Percentiles rank a stretch among this genome's conserved stretches.
phyloP scores from a whole-genome alignment of 2,797 vertebrate genomes.

The Alca torda region DNA sequence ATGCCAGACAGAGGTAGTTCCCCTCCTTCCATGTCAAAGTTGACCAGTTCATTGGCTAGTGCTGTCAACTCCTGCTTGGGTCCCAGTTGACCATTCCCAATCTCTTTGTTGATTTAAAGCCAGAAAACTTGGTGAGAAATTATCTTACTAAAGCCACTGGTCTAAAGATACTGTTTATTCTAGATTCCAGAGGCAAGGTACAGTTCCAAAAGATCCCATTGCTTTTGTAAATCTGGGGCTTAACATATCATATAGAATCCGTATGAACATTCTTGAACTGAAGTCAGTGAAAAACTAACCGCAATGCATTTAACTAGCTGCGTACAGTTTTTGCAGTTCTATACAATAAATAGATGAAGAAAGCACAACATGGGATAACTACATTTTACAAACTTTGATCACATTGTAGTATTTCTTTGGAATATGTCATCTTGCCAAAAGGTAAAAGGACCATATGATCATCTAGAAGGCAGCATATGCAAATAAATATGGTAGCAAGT shows the following conservation, averaged over 20 bases:
- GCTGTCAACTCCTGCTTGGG: background rate
- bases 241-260: background rate
- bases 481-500: conserved; percentile 63
- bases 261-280: background rate
- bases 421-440: conserved; percentile 62
- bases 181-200: background rate
- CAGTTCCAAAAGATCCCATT: background rate
- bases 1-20: background rate
- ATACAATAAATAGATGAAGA: background rate
- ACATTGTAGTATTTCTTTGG: conserved; percentile 7
- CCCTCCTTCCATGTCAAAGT: background rate
- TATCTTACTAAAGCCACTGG: background rate
- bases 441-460: conserved; percentile 64
- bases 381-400: conserved; percentile 33
- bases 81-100: background rate
- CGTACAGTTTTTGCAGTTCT: background rate
- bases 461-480: conserved; percentile 58
- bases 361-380: background rate
- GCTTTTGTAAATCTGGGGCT: background rate
- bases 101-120: background rate
- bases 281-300: background rate
- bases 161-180: background rate
- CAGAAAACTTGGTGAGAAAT: background rate
- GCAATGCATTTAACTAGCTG: background rate
- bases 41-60: background rate